Conservation (phyloP, 2,888 invertebrate species). For the Diploptera punctata region DNA sequence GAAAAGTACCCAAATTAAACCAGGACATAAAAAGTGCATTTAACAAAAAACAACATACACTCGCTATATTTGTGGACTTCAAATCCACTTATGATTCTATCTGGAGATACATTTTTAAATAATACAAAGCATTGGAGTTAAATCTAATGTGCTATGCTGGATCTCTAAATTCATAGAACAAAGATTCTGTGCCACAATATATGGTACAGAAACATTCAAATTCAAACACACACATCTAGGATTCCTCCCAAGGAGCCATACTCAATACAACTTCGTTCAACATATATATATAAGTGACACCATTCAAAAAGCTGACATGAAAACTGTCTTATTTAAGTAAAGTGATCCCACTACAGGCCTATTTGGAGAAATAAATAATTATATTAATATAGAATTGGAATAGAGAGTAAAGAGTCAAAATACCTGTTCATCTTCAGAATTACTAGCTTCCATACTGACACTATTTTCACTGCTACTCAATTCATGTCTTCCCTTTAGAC, state of each 20-base stretch:
- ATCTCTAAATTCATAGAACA: neutral
- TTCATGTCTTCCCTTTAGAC: constrained; percentile 34
- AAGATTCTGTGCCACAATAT: neutral
- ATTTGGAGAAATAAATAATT: too few relatives aligned
- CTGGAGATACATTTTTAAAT: neutral
- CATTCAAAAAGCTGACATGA: neutral
- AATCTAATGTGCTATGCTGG: neutral
- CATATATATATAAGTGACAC: neutral
- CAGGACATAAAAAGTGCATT: neutral
- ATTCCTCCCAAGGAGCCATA: neutral
- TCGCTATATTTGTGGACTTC: neutral
- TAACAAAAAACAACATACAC: neutral
- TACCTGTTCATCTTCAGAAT: constrained; percentile 76
- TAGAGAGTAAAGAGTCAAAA: neutral
- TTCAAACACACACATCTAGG: neutral
- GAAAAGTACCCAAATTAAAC: too few relatives aligned
- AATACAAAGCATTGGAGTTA: neutral
- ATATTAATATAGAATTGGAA: constrained; percentile 11
- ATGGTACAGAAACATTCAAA: neutral
- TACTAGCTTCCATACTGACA: constrained; percentile 80
- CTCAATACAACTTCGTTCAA: neutral
- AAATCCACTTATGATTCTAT: neutral
- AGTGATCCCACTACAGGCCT: too few relatives aligned
- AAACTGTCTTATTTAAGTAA: neutral
- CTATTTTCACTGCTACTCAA: constrained; percentile 79